Conservation (phyloP, 1,140 invertebrate genomes). For the Hermatobates lingyangjiaoensis region DNA sequence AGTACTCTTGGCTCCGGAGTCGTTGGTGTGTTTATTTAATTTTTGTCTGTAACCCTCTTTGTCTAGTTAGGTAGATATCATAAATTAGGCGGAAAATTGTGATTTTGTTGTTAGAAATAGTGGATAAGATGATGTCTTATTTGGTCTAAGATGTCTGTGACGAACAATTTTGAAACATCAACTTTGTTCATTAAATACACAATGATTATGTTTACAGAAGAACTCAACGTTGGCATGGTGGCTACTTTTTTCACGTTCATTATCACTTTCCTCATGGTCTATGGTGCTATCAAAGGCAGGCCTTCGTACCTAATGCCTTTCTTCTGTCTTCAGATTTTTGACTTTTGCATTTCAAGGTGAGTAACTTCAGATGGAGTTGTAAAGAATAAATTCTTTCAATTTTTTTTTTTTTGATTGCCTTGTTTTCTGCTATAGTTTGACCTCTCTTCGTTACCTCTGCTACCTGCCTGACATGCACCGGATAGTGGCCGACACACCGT, state of each 20-base stretch:
- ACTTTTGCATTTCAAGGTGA: conserved; percentile 70
- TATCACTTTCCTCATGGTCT: conserved; percentile 62
- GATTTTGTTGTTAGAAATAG: too few species aligned
- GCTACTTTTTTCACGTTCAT: conserved; percentile 58
- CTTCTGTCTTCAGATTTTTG: conserved; percentile 73
- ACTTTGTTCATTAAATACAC: too few species aligned
- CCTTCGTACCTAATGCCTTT: conserved; percentile 67
- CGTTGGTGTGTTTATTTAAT: too few species aligned
- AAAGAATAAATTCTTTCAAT: not conserved
- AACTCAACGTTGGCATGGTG: conserved; percentile 55
- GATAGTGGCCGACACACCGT: conserved; percentile 43
- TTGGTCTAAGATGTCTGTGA: too few species aligned
- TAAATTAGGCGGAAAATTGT: too few species aligned
- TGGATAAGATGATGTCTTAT: too few species aligned
- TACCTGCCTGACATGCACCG: conserved; percentile 60
- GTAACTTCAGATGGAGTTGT: too few species aligned
- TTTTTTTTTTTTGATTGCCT: conserved; percentile 6
- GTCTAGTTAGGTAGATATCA: too few species aligned
- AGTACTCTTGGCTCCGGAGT: too few species aligned
- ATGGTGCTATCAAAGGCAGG: conserved; percentile 59
- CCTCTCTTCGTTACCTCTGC: conserved; percentile 63
- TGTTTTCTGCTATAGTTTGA: conserved; percentile 33
- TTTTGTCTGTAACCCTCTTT: too few species aligned
- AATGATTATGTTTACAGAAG: too few species aligned
- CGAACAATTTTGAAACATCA: too few species aligned